Conservation (phyloP, 2,888 invertebrate species). For the Nephrotoma appendiculata region DNA sequence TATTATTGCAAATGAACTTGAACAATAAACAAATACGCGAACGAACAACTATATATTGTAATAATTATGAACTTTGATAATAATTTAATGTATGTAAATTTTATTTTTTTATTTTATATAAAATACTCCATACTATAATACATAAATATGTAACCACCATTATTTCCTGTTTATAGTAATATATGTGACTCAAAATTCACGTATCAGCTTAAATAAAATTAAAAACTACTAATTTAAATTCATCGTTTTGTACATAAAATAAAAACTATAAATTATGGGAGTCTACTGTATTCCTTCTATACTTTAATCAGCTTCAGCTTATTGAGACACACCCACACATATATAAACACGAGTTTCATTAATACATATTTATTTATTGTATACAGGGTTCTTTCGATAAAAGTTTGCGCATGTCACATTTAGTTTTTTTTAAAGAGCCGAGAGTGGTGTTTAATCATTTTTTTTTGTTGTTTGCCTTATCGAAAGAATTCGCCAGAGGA, state of each 20-base stretch:
- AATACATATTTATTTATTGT: background rate
- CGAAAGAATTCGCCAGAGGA: background rate
- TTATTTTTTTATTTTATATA: background rate
- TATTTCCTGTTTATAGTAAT: background rate
- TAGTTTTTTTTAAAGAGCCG: background rate
- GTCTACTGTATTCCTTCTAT: background rate
- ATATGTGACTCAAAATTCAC: background rate
- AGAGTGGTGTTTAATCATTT: background rate
- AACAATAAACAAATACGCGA: background rate
- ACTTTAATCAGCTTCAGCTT: background rate
- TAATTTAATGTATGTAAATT: background rate
- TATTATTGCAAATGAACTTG: background rate
- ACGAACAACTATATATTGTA: background rate
- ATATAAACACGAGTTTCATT: background rate
- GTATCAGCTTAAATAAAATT: background rate
- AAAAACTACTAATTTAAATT: background rate
- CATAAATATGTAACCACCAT: background rate
- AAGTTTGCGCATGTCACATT: background rate
- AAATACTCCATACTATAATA: background rate
- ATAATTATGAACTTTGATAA: background rate
- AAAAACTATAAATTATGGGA: background rate
- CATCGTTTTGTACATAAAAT: background rate
- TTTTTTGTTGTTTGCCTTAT: background rate
- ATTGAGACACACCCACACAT: background rate
- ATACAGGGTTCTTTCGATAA: background rate